Evolutionary conservation across 2,113 vertebrate species (phyloP).

Genomic region (Perca schrenkii): DNA sequence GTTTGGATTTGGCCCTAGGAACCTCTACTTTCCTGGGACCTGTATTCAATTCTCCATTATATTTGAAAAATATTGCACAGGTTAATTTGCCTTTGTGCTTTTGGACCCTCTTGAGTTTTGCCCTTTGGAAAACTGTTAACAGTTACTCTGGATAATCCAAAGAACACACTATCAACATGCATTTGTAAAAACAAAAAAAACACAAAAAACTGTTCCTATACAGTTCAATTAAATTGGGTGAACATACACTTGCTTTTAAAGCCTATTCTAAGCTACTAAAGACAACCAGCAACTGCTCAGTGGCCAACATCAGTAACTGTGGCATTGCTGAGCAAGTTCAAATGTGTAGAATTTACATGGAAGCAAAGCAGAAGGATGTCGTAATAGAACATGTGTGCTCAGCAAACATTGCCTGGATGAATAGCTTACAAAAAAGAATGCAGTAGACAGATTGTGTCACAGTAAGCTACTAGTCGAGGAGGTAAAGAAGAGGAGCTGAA

Average conservation of each 20-base stretch:
- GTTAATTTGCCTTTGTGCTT: not conserved
- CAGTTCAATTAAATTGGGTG: no score
- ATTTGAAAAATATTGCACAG: not conserved
- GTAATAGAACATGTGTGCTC: conserved; percentile 40
- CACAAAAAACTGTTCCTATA: not conserved
- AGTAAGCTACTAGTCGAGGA: conserved; percentile 68
- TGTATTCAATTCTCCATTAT: not conserved
- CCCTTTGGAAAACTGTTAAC: not conserved
- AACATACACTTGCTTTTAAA: not conserved
- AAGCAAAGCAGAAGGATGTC: conserved; percentile 14
- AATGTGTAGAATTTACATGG: not conserved
- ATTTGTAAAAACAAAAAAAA: not conserved
- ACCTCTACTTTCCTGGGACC: not conserved
- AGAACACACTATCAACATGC: not conserved
- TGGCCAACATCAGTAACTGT: not conserved
- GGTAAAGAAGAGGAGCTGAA: conserved; percentile 72
- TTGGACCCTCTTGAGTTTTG: not conserved
- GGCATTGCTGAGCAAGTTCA: conserved; percentile 3
- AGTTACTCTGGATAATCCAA: not conserved
- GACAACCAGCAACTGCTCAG: conserved; percentile 3
- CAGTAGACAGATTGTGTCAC: conserved; percentile 77
- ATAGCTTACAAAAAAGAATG: conserved; percentile 53
- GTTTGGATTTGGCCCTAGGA: not conserved
- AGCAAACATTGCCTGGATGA: conserved; percentile 63
- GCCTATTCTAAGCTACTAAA: not conserved